Conservation (phyloP, 1,140 invertebrate genomes). For the Heliconius himera region DNA sequence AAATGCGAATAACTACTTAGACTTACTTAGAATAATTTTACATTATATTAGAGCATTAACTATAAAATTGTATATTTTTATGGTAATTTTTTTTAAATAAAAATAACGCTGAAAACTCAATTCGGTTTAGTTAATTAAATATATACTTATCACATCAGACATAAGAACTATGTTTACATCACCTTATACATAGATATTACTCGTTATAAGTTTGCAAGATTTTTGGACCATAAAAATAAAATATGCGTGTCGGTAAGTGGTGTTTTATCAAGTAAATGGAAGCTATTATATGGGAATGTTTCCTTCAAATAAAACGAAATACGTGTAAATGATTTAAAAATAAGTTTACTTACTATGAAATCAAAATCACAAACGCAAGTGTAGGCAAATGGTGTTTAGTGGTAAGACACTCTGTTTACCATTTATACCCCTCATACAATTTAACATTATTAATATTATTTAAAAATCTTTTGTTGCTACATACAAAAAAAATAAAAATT, state of each 20-base stretch:
- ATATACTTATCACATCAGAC: not conserved
- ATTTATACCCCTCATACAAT: no score
- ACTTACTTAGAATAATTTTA: no score
- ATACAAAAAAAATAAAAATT: no score
- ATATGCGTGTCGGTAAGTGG: not conserved
- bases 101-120: not conserved
- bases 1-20: no score
- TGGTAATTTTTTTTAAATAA: not conserved
- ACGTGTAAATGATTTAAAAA: not conserved
- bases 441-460: no score
- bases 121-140: no score
- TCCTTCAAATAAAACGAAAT: not conserved
- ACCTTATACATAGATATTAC: not conserved
- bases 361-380: no score
- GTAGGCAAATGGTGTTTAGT: no score
- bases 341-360: no score
- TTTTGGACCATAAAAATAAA: slow-evolving; percentile 20
- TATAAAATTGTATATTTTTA: not conserved
- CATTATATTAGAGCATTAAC: no score
- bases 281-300: not conserved
- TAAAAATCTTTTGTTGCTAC: no score
- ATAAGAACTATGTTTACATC: not conserved
- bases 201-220: slow-evolving; percentile 5
- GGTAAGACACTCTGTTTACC: no score
- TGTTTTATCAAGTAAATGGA: slow-evolving; percentile 13